Evolutionary conservation across 2,888 invertebrate species (phyloP), one percentile per base, ranked within the genome.

Genomic region (Tuberolachnus salignus): DNA sequence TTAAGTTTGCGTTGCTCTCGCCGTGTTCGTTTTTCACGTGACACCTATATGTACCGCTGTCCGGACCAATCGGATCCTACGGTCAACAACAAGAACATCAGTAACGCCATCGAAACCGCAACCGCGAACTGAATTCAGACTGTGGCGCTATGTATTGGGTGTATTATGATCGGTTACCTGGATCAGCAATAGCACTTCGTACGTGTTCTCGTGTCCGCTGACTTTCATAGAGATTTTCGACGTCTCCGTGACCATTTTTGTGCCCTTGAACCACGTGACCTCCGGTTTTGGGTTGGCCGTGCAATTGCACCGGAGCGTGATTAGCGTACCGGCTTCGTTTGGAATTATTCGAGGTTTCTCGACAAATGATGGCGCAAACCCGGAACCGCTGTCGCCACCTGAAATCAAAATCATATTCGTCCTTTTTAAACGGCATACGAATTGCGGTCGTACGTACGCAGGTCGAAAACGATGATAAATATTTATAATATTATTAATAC

Each of bases 321-420:
- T 97, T 84, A 97, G 90, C 83, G 97, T 97, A 84, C 97, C 98
- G 85, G 93, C 94, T 87, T 96, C 96, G 88, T 97, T 97, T 86
- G 98, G 98, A 89, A 98, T 96, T 87, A 99, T 99, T 87, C 94
- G 92, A 82, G 99, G 99, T 89, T 98, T 98, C 88, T 97, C 97
- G 85, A 97, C 91, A 88, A 99, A 98, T 81, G 96, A 94, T 83
- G 98, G 98, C 84, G 97, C 94, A 88, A 94, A 94, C 86, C 95
- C 96, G 85, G 92, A 92, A 83, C 93, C 94, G 87, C 94, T 94
- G 87, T 94, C 94, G 86, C 94, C 93, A 90, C 94, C 94, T 95
- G 81, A 64, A 81, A 82, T 81, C 73, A 80, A 75, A 83, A 82
- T 26, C 4, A 3, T 19, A 21, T 83, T 82, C 82, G 9, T 16